Conservation (phyloP, 2,888 invertebrate genomes). For the Hemithea aestivaria region DNA sequence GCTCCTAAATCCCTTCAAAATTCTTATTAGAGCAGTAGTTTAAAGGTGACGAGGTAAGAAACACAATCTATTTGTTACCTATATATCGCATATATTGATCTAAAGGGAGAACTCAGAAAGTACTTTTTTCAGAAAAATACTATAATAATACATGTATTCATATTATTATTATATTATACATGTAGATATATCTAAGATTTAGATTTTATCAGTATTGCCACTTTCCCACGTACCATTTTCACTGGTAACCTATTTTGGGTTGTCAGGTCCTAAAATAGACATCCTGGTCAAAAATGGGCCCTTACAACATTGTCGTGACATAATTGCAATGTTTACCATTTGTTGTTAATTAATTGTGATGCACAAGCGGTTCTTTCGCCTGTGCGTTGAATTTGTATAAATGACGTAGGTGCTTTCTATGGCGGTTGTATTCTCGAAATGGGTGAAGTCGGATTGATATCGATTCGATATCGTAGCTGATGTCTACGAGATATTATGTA, state of each 20-base stretch:
- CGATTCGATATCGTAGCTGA: background rate
- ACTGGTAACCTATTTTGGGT: constrained; percentile 16
- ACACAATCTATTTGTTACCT: no score
- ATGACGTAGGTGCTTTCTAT: constrained; percentile 50
- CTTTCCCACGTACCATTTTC: constrained; percentile 18
- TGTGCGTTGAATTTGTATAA: constrained; percentile 62
- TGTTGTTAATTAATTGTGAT: no score
- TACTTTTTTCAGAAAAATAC: no score
- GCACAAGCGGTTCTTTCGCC: constrained; percentile 7
- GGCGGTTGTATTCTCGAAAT: constrained; percentile 49
- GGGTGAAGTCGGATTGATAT: background rate
- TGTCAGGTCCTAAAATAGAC: constrained; percentile 8
- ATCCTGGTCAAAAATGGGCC: constrained; percentile 20
- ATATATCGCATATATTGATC: no score
- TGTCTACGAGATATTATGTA: no score
- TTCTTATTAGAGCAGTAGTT: no score
- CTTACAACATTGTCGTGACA: constrained; percentile 15
- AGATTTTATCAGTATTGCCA: constrained; percentile 24
- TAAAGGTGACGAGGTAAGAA: no score
- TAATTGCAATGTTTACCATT: constrained; percentile 35
- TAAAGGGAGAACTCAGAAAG: no score
- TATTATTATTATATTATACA: no score
- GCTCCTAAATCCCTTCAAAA: no score
- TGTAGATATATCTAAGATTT: no score
- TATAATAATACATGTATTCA: no score